Evolutionary conservation across 2,113 vertebrate genomes (phyloP), one percentile per base, ranked within the genome.

Genomic region (Phalacrocorax aristotelis): DNA sequence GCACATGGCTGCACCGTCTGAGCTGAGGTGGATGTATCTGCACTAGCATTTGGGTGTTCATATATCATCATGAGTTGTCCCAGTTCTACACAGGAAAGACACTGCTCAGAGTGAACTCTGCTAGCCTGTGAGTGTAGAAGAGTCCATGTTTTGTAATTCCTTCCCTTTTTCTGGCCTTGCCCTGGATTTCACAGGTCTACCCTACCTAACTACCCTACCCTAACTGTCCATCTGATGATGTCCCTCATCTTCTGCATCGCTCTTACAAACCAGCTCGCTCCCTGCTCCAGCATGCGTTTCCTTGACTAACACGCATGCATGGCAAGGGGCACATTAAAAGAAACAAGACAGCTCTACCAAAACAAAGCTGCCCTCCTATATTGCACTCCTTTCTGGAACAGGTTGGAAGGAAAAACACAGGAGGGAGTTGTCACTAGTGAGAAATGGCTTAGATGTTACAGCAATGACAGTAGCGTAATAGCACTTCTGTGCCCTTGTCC

Each of bases 391-490:
- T 83, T 27, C 34, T 86, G 68, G 46, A 36, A 49, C 1, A 58
- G 30, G 23, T 17, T 58, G 49, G 19, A 86, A 80, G 38, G 34
- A 70, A 38, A 82, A 64, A 19, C 46, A 46, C 32, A 49, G 42
- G 32, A 93, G 62, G 21, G 20, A 77, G 16, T 42, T 49, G 23
- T 57, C 36, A 21, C 36, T 74, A 12, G 25, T 46, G 38, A 74
- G 49, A 72, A 82, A 49, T n/a, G 36, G 34, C 40, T 29, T 48
- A 72, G 46, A 44, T 71, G 32, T 21, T 55, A 27, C 46, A 65
- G 32, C 1, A 3, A 9, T 46, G 32, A n/a, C 20, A n/a, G 20
- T 15, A 46, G 34, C 1, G 0, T 72, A 71, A 27, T 26, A 58
- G 7, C 25, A 44, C 13, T 30, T 60, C 27, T 71, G 17, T 72